These are phyloP conservation scores for Trichopria drosophilae DNA, from an alignment of 2,888 invertebrate genomes.

Conservation along the genomic window DNA sequence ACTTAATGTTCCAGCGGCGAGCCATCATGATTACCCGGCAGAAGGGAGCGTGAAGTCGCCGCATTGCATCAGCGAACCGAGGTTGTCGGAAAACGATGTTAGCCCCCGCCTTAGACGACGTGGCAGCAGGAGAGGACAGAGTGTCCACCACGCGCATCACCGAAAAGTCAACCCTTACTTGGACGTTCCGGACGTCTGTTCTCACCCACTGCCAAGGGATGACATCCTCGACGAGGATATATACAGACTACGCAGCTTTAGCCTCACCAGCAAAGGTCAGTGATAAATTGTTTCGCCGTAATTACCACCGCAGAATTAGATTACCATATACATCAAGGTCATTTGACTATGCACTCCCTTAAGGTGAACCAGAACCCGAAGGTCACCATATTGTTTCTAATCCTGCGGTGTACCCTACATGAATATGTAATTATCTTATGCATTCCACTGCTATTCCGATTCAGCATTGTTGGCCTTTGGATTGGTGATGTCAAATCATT, in stretches of 20 bases:
- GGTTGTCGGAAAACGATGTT: conserved; percentile 68
- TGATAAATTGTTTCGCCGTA: not conserved
- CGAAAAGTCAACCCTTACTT: conserved; percentile 73
- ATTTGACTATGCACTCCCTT: conserved; percentile 4
- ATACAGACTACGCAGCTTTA: conserved; percentile 89
- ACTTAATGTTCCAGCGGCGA: conserved; percentile 36
- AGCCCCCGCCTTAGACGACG: conserved; percentile 69
- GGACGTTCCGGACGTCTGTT: conserved; percentile 67
- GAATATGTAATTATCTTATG: too few relatives aligned
- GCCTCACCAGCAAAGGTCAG: conserved; percentile 88
- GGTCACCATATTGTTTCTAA: too few relatives aligned
- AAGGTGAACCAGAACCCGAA: too few relatives aligned
- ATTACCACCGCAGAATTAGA: not conserved
- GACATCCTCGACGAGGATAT: conserved; percentile 81
- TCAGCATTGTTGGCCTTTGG: too few relatives aligned
- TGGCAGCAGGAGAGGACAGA: conserved; percentile 64
- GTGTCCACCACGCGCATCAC: conserved; percentile 61
- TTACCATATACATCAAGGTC: too few relatives aligned
- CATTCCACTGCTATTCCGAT: too few relatives aligned
- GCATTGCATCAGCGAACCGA: conserved; percentile 70
- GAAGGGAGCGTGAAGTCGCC: conserved; percentile 61
- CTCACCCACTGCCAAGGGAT: conserved; percentile 75
- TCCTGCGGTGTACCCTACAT: too few relatives aligned
- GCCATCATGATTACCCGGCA: conserved; percentile 28
- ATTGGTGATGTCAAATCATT: too few relatives aligned